Percentiles rank a stretch among this genome's conserved stretches.
Conservation (phyloP, 2,888 invertebrate genomes). For the Ophonus ardosiacus region DNA sequence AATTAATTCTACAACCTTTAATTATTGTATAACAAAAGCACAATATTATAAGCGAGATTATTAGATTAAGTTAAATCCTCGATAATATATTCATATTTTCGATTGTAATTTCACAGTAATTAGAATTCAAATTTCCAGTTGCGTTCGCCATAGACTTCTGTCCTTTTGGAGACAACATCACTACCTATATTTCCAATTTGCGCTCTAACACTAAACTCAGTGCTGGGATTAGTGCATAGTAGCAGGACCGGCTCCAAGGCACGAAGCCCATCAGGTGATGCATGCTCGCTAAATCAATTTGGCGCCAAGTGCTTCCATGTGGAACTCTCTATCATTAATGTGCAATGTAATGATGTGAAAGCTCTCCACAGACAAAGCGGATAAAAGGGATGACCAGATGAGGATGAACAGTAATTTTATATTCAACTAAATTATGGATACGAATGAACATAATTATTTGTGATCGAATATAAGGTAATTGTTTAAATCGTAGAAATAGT, state of each 20-base stretch:
- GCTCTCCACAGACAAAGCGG: neutral
- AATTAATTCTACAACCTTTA: too few species aligned
- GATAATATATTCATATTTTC: neutral
- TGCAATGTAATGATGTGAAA: conserved; percentile 47
- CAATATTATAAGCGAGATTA: neutral
- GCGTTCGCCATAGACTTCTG: neutral
- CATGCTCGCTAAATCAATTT: conserved; percentile 45
- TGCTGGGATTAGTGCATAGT: neutral
- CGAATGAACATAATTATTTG: too few species aligned
- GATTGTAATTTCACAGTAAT: neutral
- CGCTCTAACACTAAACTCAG: neutral
- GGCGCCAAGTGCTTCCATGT: conserved; percentile 1
- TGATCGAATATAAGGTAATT: too few species aligned
- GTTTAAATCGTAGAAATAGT: too few species aligned
- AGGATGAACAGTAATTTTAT: neutral
- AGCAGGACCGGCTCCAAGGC: neutral
- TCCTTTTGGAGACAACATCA: neutral
- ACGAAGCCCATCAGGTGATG: conserved; percentile 6
- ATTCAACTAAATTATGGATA: neutral
- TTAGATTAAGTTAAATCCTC: neutral
- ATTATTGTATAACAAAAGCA: too few species aligned
- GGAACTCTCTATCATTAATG: conserved; percentile 24
- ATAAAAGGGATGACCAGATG: conserved; percentile 9
- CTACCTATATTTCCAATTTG: neutral
- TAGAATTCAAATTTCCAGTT: neutral